Base-by-base conservation (phyloP, 2,797 vertebrate species). In the Poeciliopsis turneri region DNA sequence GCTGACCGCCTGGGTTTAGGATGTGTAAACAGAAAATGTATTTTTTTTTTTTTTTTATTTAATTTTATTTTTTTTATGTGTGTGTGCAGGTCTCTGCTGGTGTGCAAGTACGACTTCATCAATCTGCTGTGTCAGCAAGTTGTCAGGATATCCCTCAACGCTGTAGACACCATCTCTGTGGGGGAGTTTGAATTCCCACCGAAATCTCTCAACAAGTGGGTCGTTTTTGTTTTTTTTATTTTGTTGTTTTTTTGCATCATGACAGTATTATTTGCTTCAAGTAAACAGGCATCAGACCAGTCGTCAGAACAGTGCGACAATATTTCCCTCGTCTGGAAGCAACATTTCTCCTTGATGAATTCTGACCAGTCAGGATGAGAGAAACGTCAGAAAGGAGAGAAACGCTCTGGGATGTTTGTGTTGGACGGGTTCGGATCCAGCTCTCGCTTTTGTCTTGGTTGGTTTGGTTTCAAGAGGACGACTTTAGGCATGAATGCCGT, bases 51-150 rank as follows among this genome's bases (percentile, higher is more conserved):
- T n/a, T n/a, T n/a, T n/a, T n/a, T n/a, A n/a, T n/a, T n/a, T n/a
- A n/a, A n/a, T n/a, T n/a, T n/a, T 46, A 10, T 41, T 41, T 4
- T 36, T 36, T 36, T 5, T 36, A 5, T 36, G 36, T 49, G 16
- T 77, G 28, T 82, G 30, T 72, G 5, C 91, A 96, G 96, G 95
- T 97, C 97, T 46, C 93, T 99, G 77, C 93, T 99, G 89, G 94
- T 99, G 90, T 99, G 98, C 93, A 99, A 99, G 82, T 99, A 99
- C 74, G 98, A 99, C 95, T 99, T 99, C n/a, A 96, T 99, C 93
- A 97, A 96, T 91, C 95, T 99, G 76, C 92, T 96, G 95, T 99
- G 98, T 93, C 97, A 97, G 94, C 98, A 98, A 11, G 97, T 99
- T 25, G 91, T 97, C 7, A 92, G 97, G 86, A 94, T 99, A 18